Base-by-base conservation (phyloP, 2,113 vertebrate species). In the Larimichthys crocea region DNA sequence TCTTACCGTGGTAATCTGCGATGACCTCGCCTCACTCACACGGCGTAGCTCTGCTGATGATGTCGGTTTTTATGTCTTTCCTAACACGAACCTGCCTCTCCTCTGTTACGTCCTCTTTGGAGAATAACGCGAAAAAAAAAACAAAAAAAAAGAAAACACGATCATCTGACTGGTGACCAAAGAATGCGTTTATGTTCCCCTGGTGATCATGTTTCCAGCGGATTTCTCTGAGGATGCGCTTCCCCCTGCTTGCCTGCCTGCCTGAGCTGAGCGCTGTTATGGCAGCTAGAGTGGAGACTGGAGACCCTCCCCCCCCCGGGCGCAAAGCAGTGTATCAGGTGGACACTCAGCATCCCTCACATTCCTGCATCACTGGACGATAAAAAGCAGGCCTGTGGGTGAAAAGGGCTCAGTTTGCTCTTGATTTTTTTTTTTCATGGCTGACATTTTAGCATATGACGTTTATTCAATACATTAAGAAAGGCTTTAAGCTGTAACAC, bases 241-340 rank as follows among this genome's bases (percentile, higher is more conserved):
- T 56, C 60, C 60, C 46, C 64, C 53, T 63, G 72, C 74, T 52
- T 22, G 26, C 48, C 61, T 68, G 50, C 72, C 60, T 46, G 72
- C 49, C 61, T 46, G 74, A 4, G 42, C n/a, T 19, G 60, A 44
- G 72, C 80, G 67, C 71, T 80, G 85, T 85, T 82, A 87, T 87
- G 88, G 91, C 86, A 91, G 86, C 90, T 80, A 11, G 83, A 74
- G 76, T 49, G 82, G 85, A 90, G 91, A 60, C 79, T 71, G 86
- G 83, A 87, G 86, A 91, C 84, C 91, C 91, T 89, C 93, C 90
- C 90, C 87, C 88, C 90, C 90, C 87, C 88, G 92, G 90, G 90
- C 76, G 74, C 76, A 82, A 0, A 85, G 87, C 84, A 15, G 80
- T n/a, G 60, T 55, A 86, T 92, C 90, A 91, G 91, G 89, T 93